Evolutionary conservation across 30 jellyfish, hydroid and myxozoan species (phyloP).

Genomic region (Aurelia aurita): DNA sequence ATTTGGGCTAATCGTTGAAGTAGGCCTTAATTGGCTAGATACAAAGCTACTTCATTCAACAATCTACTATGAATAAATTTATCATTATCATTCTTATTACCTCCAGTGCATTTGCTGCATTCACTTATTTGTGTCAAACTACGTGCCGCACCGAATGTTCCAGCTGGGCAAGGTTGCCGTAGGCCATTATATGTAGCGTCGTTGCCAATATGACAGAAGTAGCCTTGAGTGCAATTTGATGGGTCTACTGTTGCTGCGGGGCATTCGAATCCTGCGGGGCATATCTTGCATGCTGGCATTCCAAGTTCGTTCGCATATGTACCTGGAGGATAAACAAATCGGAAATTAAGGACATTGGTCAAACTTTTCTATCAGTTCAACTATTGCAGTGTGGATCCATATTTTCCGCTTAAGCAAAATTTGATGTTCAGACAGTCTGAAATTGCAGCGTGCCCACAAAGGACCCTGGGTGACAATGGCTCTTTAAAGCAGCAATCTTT

Average conservation of each 20-base stretch:
- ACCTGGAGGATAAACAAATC: conserved; percentile 28
- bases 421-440: too few relatives aligned
- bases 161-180: conserved; percentile 85
- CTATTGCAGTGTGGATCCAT: too few relatives aligned
- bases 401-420: too few relatives aligned
- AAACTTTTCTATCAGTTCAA: too few relatives aligned
- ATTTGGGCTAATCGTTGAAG: too few relatives aligned
- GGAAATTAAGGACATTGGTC: not conserved
- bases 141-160: conserved; percentile 91
- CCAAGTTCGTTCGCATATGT: conserved; percentile 88
- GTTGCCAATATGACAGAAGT: conserved; percentile 90
- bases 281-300: conserved; percentile 65
- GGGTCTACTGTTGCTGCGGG: conserved; percentile 78
- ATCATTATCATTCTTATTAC: conserved; percentile 2
- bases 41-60: too few relatives aligned
- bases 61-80: too few relatives aligned
- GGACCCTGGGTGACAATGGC: too few relatives aligned
- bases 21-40: too few relatives aligned
- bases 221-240: conserved; percentile 90
- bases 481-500: too few relatives aligned
- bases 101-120: conserved; percentile 92
- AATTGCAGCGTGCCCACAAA: too few relatives aligned
- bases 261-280: conserved; percentile 98
- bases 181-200: conserved; percentile 66
- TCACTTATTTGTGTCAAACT: conserved; percentile 46